Base-by-base conservation (phyloP, 1,140 invertebrate species). In the Mactra quadrangularis region DNA sequence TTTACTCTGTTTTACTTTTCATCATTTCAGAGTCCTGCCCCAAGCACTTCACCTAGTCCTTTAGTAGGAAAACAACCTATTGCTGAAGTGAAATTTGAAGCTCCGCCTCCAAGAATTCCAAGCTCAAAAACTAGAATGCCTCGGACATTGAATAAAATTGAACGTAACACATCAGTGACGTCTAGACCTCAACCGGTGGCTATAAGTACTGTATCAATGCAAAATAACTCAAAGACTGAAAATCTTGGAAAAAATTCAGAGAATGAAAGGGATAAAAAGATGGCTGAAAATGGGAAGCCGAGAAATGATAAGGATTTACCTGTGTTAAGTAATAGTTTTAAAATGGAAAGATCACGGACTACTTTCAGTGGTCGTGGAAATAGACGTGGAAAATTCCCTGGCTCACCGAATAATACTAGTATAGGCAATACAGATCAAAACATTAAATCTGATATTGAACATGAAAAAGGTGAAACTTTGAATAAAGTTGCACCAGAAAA, bases 161-260 rank as follows among this genome's bases (percentile, higher is more conserved):
- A 81, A 33, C 64, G 66, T 19, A 45, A 25, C 19, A 70, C 45
- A 3, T n/a, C n/a, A n/a, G 29, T 25, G 33, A 17, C 25, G 27
- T 17, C 35, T 33, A 57, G 52, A 22, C 52, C 45, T n/a, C 64
- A 33, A 25, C 52, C 62, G 22, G 77, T 71, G 22, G 77, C 52
- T 6, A 25, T 81, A 33, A 81, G 77, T 27, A 81, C 52, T 7
- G 77, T 81, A 4, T 81, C 77, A 59, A 81, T 81, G 77, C 77
- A 81, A 50, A 81, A 81, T 60, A 79, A 25, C 38, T 41, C 38
- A 7, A 41, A 41, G 38, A 15, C 38, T 7, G 6, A 41, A 41
- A 41, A 15, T 41, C 6, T 15, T 62, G n/a, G 25, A 19, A 78
- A 79, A 17, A 71, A 81, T n/a, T 7, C 35, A 22, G 77, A 81